Percentiles rank a stretch among this genome's conserved stretches.
phyloP scores from a whole-genome alignment of 2,113 vertebrate genomes.

The Cyphomyrus discorhynchus region DNA sequence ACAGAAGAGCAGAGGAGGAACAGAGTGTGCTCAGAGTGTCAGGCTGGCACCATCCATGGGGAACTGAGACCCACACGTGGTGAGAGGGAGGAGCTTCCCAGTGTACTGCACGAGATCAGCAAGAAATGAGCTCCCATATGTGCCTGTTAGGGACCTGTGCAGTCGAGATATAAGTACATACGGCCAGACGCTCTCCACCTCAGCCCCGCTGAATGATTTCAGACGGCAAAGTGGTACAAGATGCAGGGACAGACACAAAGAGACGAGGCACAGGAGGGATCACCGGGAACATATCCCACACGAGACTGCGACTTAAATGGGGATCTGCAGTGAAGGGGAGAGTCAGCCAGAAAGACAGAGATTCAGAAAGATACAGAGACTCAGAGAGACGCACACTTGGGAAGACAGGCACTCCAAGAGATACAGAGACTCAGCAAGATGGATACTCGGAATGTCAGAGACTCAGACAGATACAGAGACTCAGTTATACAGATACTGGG shows the following conservation, averaged over 20 bases:
- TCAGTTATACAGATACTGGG: not conserved
- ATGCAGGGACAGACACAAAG: not conserved
- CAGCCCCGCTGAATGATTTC: not conserved
- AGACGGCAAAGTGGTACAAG: not conserved
- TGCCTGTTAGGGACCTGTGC: not conserved
- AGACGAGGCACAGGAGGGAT: not conserved
- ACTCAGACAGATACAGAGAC: not conserved
- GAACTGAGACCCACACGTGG: not conserved
- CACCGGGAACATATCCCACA: not conserved
- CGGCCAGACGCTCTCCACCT: not conserved
- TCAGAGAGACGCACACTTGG: not conserved
- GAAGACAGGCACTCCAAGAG: not conserved
- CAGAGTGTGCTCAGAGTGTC: not conserved
- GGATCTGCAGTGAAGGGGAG: not conserved
- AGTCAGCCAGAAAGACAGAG: not conserved
- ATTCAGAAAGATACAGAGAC: not conserved
- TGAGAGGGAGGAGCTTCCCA: not conserved
- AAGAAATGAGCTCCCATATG: not conserved
- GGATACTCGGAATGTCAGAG: not conserved
- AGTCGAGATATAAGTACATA: not conserved
- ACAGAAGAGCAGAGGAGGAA: constrained; percentile 13
- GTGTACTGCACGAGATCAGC: not conserved
- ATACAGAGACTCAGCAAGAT: not conserved
- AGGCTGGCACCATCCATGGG: not conserved
- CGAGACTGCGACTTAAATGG: not conserved